Evolutionary conservation across 1,140 invertebrate genomes (phyloP).

Genomic region (Glossosoma conforme): DNA sequence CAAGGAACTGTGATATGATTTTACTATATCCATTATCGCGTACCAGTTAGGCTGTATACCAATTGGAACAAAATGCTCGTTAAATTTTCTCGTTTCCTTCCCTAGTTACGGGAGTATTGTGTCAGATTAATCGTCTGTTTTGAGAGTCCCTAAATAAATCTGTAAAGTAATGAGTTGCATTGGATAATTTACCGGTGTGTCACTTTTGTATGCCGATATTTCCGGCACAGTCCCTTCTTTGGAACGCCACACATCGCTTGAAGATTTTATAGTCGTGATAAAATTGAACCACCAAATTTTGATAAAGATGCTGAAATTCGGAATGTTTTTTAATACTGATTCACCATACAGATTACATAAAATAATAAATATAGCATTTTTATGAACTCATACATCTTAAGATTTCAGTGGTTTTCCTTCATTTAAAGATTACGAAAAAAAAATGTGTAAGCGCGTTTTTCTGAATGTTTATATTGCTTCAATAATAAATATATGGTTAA

Average conservation of each 20-base stretch:
- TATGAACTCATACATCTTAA: too few species aligned
- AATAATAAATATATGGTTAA: too few species aligned
- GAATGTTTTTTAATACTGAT: conserved; percentile 1
- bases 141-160: conserved; percentile 1
- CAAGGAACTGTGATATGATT: too few species aligned
- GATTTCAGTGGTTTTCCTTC: too few species aligned
- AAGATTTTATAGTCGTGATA: too few species aligned
- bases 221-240: conserved; percentile 13
- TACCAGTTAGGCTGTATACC: background rate
- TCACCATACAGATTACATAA: background rate
- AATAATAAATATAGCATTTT: too few species aligned
- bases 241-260: conserved; percentile 4
- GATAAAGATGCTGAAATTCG: conserved; percentile 10
- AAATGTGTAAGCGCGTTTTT: too few species aligned
- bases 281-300: too few species aligned
- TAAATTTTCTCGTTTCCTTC: too few species aligned
- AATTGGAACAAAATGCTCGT: conserved; percentile 11
- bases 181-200: conserved; percentile 23
- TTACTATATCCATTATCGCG: background rate
- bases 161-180: conserved; percentile 24
- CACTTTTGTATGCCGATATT: conserved; percentile 20
- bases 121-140: conserved; percentile 5
- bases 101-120: too few species aligned
- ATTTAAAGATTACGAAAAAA: too few species aligned
- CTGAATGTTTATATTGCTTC: too few species aligned